phyloP scores from a whole-genome alignment of 2,797 vertebrate genomes.

The Lagorchestes hirsutus region DNA sequence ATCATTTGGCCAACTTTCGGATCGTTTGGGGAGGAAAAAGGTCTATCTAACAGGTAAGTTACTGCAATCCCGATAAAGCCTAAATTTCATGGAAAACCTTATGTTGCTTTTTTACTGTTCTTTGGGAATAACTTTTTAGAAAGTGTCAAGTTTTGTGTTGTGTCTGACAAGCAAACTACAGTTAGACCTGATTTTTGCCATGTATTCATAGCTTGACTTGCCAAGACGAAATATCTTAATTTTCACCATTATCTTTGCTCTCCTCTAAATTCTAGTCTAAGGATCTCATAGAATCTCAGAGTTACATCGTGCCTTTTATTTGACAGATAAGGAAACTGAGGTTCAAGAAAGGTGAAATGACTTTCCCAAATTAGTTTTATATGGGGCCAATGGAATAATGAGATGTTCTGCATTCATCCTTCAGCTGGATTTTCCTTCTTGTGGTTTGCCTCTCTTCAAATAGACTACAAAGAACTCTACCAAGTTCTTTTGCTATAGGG shows the following conservation, averaged over 20 bases:
- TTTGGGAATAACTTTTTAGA: not conserved
- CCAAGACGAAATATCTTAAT: not conserved
- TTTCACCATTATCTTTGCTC: not conserved
- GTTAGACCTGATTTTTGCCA: not conserved
- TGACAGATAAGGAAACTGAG: not conserved
- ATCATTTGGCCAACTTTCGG: conserved; percentile 88
- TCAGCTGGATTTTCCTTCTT: not conserved
- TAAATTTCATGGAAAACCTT: not conserved
- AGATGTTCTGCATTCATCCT: not conserved
- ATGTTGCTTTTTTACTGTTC: conserved; percentile 12
- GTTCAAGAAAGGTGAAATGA: not conserved
- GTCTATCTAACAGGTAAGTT: conserved; percentile 88
- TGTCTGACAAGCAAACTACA: not conserved
- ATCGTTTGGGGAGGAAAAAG: conserved; percentile 88
- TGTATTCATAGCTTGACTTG: not conserved
- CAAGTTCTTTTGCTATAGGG: not conserved
- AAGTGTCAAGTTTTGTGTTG: conserved; percentile 8
- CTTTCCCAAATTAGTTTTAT: conserved; percentile 14
- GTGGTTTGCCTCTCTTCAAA: conserved; percentile 27
- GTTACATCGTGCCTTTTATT: not conserved
- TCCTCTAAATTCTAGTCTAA: not conserved
- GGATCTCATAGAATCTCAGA: not conserved
- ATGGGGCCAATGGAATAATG: not conserved
- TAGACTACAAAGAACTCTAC: not conserved
- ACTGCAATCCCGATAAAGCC: not conserved